These are phyloP conservation scores for Listronotus oregonensis DNA, from an alignment of 1,140 invertebrate genomes.

Conservation along the genomic window DNA sequence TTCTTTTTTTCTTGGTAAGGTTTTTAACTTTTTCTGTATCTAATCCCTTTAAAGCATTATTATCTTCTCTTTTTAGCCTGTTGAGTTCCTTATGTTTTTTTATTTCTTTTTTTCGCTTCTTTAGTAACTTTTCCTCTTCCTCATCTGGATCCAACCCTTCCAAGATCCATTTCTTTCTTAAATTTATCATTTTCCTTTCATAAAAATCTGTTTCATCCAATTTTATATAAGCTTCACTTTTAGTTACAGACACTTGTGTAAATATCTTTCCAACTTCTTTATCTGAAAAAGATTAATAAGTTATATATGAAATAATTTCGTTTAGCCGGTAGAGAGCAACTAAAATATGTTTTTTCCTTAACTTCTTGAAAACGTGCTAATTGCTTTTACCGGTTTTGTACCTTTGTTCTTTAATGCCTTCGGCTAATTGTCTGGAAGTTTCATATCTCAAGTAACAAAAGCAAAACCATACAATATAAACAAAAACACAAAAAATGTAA, in stretches of 20 bases:
- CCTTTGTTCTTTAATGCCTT: too few relatives aligned
- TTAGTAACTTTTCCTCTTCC: conserved; percentile 66
- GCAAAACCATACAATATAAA: too few relatives aligned
- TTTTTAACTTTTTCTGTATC: background rate
- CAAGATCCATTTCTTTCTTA: conserved; percentile 83
- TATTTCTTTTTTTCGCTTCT: conserved; percentile 55
- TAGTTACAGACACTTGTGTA: conserved; percentile 87
- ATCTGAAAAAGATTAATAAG: conserved; percentile 60
- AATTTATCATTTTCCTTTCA: conserved; percentile 85
- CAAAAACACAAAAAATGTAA: too few relatives aligned
- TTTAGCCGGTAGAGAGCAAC: too few relatives aligned
- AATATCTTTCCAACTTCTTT: conserved; percentile 84
- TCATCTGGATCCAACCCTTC: conserved; percentile 82
- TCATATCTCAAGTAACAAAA: too few relatives aligned
- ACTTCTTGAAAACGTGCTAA: too few relatives aligned
- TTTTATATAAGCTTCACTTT: conserved; percentile 88
- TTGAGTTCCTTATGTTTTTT: conserved; percentile 27
- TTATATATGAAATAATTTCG: too few relatives aligned
- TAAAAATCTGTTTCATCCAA: conserved; percentile 92
- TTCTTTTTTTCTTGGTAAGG: background rate
- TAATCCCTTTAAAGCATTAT: background rate
- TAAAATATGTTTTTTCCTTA: too few relatives aligned
- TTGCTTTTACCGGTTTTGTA: too few relatives aligned
- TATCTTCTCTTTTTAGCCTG: conserved; percentile 14
- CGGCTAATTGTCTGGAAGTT: too few relatives aligned